phyloP scores from a whole-genome alignment of 1,140 invertebrate species.

The Drosophila funebris region DNA sequence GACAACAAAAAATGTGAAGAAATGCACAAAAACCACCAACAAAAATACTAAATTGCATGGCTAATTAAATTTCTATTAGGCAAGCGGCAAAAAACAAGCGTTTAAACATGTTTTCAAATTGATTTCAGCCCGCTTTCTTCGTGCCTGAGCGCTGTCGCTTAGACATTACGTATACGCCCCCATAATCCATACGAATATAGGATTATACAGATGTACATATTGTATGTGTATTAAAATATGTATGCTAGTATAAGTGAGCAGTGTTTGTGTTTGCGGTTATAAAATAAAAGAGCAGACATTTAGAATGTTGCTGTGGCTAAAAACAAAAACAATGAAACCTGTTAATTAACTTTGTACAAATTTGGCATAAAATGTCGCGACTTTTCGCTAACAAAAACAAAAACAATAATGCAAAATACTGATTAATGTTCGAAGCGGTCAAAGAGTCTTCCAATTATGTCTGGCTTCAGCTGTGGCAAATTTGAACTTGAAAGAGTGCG shows the following conservation, averaged over 20 bases:
- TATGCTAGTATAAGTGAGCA: too few species aligned
- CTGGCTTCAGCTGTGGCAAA: slow-evolving; percentile 19
- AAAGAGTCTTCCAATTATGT: slow-evolving; percentile 42
- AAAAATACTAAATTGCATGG: slow-evolving; percentile 43
- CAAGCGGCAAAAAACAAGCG: slow-evolving; percentile 20
- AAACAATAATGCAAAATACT: slow-evolving; percentile 44
- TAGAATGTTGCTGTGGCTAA: slow-evolving; percentile 21
- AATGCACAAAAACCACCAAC: background rate
- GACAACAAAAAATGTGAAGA: slow-evolving; percentile 1
- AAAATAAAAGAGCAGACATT: slow-evolving; percentile 43
- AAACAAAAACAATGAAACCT: slow-evolving; percentile 64
- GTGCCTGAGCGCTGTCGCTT: slow-evolving; percentile 33
- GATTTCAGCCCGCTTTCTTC: slow-evolving; percentile 49
- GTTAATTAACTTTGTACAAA: slow-evolving; percentile 76
- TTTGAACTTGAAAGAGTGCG: slow-evolving; percentile 73
- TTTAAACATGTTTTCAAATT: slow-evolving; percentile 44
- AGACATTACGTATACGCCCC: slow-evolving; percentile 67
- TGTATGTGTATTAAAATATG: background rate
- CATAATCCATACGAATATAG: slow-evolving; percentile 30
- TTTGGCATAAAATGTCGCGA: slow-evolving; percentile 70
- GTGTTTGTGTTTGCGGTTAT: slow-evolving; percentile 23
- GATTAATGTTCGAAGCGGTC: slow-evolving; percentile 58
- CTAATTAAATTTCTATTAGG: slow-evolving; percentile 49
- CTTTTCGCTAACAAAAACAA: slow-evolving; percentile 33
- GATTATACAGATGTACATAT: background rate